Conservation (phyloP, 1,140 invertebrate genomes). For the Drosophila lowei region DNA sequence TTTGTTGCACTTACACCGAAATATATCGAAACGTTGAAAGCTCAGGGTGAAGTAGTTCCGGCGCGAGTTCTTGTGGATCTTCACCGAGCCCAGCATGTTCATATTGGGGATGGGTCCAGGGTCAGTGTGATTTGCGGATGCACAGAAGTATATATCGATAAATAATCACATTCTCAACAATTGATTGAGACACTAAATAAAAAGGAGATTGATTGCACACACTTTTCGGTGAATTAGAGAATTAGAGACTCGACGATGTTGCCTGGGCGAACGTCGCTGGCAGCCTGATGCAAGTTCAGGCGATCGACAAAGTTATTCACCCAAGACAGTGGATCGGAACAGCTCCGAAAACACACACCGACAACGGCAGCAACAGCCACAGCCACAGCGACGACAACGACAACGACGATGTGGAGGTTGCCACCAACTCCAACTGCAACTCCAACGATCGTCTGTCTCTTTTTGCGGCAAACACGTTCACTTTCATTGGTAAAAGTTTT, state of each 20-base stretch:
- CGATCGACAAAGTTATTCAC: conserved; percentile 77
- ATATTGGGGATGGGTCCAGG: conserved; percentile 18
- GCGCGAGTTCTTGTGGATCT: conserved; percentile 71
- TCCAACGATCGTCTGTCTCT: conserved; percentile 8
- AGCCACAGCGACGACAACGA: conserved; percentile 18
- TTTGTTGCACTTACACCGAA: conserved; percentile 67
- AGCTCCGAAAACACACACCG: background rate
- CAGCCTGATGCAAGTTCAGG: conserved; percentile 71
- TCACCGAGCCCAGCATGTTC: conserved; percentile 76
- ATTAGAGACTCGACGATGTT: conserved; percentile 48
- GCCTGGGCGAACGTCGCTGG: conserved; percentile 50
- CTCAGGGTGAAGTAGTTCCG: conserved; percentile 76
- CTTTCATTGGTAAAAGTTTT: conserved; percentile 73
- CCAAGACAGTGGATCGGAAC: conserved; percentile 52
- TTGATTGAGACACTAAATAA: background rate
- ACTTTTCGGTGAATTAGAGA: no score
- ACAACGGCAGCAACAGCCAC: background rate
- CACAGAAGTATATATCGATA: no score
- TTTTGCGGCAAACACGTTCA: conserved; percentile 65
- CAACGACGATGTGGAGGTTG: conserved; percentile 21
- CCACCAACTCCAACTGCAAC: conserved; percentile 1
- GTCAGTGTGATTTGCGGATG: no score
- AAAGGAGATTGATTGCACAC: no score
- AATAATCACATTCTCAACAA: conserved; percentile 29
- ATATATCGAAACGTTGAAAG: conserved; percentile 76